phyloP scores from a whole-genome alignment of 2,113 vertebrate genomes.

The Campylorhamphus procurvoides region DNA sequence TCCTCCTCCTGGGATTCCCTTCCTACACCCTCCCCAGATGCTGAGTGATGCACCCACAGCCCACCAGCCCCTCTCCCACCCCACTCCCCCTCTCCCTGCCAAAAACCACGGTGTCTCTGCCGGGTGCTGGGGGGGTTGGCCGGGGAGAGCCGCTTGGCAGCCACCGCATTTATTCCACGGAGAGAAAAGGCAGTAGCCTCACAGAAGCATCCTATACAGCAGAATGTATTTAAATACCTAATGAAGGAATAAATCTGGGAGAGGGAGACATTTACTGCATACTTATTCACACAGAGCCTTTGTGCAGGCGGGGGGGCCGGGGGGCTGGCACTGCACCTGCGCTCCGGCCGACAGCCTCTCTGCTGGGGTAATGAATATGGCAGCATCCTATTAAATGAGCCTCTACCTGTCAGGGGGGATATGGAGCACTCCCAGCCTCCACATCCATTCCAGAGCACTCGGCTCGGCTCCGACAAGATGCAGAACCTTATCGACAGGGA shows the following conservation, averaged over 20 bases:
- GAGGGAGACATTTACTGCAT: slow-evolving; percentile 54
- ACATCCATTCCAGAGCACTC: neutral
- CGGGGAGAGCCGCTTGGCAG: neutral
- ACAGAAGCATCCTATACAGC: slow-evolving; percentile 33
- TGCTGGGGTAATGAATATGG: neutral
- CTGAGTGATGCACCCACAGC: rapidly evolving
- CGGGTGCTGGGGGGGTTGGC: neutral
- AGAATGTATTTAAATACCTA: slow-evolving; percentile 62
- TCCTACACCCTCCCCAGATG: too few relatives aligned
- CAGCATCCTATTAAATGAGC: neutral
- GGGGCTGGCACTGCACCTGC: neutral
- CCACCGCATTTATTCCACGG: neutral
- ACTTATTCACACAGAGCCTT: slow-evolving; percentile 36
- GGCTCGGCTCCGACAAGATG: neutral
- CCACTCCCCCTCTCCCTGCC: neutral
- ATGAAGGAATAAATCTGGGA: slow-evolving; percentile 69
- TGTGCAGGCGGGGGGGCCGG: neutral
- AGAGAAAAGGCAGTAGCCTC: neutral
- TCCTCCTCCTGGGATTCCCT: neutral
- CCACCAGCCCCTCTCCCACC: neutral
- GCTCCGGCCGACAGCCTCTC: neutral
- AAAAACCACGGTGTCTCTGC: rapidly evolving
- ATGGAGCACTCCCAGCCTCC: neutral
- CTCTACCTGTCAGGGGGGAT: slow-evolving; percentile 24
- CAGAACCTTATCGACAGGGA: neutral